Evolutionary conservation across 2,797 vertebrate genomes (phyloP).

Genomic region (Alfaro cultratus): DNA sequence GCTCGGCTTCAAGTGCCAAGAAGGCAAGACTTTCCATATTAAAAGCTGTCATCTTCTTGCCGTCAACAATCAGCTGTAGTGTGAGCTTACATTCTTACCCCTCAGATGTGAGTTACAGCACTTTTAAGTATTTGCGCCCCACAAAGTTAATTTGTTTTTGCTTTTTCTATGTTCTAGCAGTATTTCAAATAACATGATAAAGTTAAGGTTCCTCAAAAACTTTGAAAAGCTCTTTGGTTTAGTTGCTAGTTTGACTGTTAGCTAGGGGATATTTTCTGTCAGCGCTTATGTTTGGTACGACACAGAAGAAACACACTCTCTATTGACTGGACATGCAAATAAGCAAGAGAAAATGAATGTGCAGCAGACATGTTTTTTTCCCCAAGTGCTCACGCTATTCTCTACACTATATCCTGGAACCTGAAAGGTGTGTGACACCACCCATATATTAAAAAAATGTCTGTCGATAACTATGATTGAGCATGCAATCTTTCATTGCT

Average conservation of each 20-base stretch:
- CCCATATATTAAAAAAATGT: not conserved
- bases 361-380: not conserved
- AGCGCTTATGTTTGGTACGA: not conserved
- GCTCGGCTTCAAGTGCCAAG: slow-evolving; percentile 39
- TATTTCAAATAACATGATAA: not conserved
- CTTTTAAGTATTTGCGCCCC: not conserved
- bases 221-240: not conserved
- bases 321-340: not conserved
- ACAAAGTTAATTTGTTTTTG: not conserved
- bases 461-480: not conserved
- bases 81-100: not conserved
- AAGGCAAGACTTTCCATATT: slow-evolving; percentile 35
- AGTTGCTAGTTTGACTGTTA: not conserved
- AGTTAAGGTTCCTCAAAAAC: not conserved
- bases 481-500: not conserved
- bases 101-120: not conserved
- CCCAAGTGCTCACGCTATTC: not conserved
- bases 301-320: not conserved
- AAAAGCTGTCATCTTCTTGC: slow-evolving; percentile 14
- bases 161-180: not conserved
- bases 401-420: not conserved
- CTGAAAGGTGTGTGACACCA: too few relatives aligned
- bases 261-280: not conserved
- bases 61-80: not conserved
- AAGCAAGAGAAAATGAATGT: not conserved